Percentiles rank a stretch among this genome's conserved stretches.
Conservation (phyloP, 2,888 invertebrate genomes). For the Amorpha juglandis region DNA sequence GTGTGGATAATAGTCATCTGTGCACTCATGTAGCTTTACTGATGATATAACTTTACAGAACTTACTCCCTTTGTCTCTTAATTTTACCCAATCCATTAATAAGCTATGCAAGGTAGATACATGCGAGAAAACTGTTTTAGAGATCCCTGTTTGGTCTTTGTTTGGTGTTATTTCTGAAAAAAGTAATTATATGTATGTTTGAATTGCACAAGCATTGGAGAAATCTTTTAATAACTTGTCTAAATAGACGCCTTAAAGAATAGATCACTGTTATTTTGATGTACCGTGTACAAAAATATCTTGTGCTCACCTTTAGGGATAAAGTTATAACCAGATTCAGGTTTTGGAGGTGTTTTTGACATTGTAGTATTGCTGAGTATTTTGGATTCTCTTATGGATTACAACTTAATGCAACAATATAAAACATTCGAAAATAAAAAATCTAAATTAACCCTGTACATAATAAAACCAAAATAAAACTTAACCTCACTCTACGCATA, state of each 20-base stretch:
- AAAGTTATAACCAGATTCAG: constrained; percentile 46
- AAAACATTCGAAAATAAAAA: too few species aligned
- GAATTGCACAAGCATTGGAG: too few species aligned
- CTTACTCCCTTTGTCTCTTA: constrained; percentile 65
- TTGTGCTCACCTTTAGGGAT: constrained; percentile 56
- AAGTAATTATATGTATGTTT: too few species aligned
- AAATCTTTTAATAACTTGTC: too few species aligned
- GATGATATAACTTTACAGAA: constrained; percentile 60
- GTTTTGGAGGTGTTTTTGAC: constrained; percentile 58
- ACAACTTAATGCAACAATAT: neutral
- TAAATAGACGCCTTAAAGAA: too few species aligned
- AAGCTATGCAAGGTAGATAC: constrained; percentile 62
- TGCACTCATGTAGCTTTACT: constrained; percentile 65
- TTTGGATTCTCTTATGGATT: too few species aligned
- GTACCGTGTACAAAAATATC: neutral
- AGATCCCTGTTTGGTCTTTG: constrained; percentile 64
- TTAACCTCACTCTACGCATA: too few species aligned
- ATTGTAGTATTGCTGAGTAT: constrained; percentile 30
- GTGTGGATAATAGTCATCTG: constrained; percentile 66
- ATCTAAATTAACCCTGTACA: too few species aligned
- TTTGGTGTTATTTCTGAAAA: constrained; percentile 63
- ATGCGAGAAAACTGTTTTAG: constrained; percentile 71
- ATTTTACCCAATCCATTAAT: constrained; percentile 61
- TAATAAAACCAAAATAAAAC: too few species aligned
- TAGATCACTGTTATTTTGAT: too few species aligned